Conservation (phyloP, 2,888 invertebrate genomes). For the Azorinus chamasolen region DNA sequence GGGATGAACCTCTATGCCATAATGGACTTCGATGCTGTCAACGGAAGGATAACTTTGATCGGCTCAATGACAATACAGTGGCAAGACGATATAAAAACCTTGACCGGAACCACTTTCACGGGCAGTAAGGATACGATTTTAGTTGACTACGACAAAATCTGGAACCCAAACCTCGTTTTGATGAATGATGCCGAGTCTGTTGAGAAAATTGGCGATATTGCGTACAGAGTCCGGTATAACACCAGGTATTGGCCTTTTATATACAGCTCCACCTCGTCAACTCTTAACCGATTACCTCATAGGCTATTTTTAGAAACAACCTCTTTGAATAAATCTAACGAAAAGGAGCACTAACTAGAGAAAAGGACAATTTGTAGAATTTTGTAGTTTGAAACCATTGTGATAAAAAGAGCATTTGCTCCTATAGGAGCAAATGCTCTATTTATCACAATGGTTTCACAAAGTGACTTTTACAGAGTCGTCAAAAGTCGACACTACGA, state of each 20-base stretch:
- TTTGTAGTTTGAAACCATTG: too few species aligned
- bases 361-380: too few species aligned
- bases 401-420: too few species aligned
- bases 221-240: constrained; percentile 50
- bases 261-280: not conserved
- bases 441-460: too few species aligned
- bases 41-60: constrained; percentile 40
- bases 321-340: too few species aligned
- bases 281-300: too few species aligned
- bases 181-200: constrained; percentile 50
- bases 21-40: constrained; percentile 51
- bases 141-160: constrained; percentile 36
- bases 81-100: constrained; percentile 31
- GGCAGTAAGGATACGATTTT: constrained; percentile 14
- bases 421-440: too few species aligned
- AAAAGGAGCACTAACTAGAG: too few species aligned
- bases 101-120: constrained; percentile 1
- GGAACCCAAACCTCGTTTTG: constrained; percentile 56
- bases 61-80: constrained; percentile 50
- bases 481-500: too few species aligned
- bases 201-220: constrained; percentile 40
- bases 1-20: constrained; percentile 43
- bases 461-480: too few species aligned
- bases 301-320: too few species aligned
- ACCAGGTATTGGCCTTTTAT: not conserved